phyloP scores from a whole-genome alignment of 1,140 invertebrate genomes.

The Diploscapter pachys region DNA sequence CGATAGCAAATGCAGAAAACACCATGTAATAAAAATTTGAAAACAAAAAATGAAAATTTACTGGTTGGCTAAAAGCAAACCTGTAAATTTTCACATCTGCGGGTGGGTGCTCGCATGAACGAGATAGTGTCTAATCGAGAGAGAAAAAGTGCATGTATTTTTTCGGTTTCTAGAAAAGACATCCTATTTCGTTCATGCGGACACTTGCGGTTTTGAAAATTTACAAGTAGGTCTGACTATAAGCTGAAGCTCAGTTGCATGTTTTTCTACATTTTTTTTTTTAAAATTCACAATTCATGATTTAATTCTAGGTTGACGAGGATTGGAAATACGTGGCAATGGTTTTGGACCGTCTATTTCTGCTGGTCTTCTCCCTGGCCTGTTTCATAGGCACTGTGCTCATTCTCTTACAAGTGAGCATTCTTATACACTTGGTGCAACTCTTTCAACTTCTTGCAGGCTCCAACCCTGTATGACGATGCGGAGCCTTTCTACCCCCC shows the following conservation, averaged over 20 bases:
- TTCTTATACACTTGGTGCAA: neutral
- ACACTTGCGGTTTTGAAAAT: no score
- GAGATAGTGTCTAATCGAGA: no score
- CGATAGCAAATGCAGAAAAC: no score
- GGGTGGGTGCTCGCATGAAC: no score
- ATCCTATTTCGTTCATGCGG: no score
- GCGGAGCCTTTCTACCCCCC: conserved; percentile 53
- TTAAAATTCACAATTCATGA: neutral
- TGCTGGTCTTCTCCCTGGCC: conserved; percentile 91
- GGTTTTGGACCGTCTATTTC: conserved; percentile 94
- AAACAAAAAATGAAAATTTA: no score
- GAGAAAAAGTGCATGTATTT: no score
- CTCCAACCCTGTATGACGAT: conserved; percentile 90
- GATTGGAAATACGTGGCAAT: conserved; percentile 99
- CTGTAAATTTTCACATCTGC: no score
- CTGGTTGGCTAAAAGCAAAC: no score
- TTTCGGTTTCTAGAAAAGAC: no score
- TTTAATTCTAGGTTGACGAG: conserved; percentile 57
- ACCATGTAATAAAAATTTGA: no score
- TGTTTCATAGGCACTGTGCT: conserved; percentile 66
- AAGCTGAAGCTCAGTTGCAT: conserved; percentile 21
- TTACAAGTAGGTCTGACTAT: neutral
- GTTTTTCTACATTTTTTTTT: neutral
- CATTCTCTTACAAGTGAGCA: conserved; percentile 74
- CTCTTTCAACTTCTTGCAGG: conserved; percentile 62